Evolutionary conservation across 2,797 vertebrate genomes (phyloP), one percentile per base, ranked within the genome.

Genomic region (Leptodactylus fallax): DNA sequence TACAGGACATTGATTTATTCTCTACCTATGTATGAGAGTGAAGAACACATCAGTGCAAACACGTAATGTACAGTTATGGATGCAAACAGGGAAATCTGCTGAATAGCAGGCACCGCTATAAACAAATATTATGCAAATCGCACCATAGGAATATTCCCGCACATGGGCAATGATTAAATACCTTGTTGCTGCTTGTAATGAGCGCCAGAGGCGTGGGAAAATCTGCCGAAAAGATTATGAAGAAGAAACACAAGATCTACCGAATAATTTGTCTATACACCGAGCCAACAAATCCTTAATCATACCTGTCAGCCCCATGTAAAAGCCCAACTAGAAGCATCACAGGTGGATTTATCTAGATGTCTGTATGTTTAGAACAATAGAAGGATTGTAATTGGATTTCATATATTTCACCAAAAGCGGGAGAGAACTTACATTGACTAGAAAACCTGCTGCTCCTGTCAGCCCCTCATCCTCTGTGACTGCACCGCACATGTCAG

Each of bases 101-200:
- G 53, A 77, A 69, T 58, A n/a, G 55, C 63, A 81, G 74, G 56
- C 81, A 17, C 14, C 16, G 80, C 80, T 25, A 87, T 83, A 82
- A 87, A 65, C 80, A 83, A 83, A 87, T 83, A 83, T 87, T 87
- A 83, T 87, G 86, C 80, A 87, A 82, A 87, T 83, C 11, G 27
- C 65, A 81, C 85, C 55, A 19, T 61, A 74, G 78, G 78, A 80
- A 49, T 61, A 80, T 47, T 65, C 47, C 23, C 4, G 51, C 78
- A 80, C 85, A 58, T 51, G 79, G 45, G 58, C 69, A 76, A 45
- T 87, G 86, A 87, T 87, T 56, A 71, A 87, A 74, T 60, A 61
- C 51, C 65, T 60, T 53, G 79, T 49, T 74, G 85, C 56, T 61
- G 16, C 71, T n/a, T 11, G 36, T 85, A 85, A 76, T 61, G 71